phyloP scores from a whole-genome alignment of 2,797 vertebrate species.

The Falco rusticolus region DNA sequence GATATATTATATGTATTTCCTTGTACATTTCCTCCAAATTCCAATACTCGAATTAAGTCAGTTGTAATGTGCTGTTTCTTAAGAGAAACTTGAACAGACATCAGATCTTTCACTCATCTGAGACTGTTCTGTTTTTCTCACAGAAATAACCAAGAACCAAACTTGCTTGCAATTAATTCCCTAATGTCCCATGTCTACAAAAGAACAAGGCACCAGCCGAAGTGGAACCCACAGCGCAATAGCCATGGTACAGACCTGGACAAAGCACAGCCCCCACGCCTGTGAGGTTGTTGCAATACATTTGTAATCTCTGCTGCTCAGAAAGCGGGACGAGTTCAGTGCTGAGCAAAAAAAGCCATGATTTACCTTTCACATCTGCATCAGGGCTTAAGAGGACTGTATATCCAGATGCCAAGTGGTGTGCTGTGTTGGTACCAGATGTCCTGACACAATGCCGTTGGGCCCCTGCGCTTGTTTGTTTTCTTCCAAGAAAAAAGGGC shows the following conservation, averaged over 20 bases:
- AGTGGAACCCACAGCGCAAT: fast-evolving
- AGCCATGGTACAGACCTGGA: fast-evolving
- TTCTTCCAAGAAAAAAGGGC: neutral
- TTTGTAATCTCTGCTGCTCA: neutral
- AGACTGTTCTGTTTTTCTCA: neutral
- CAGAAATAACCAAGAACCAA: neutral
- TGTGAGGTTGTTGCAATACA: neutral
- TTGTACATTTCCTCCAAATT: constrained; percentile 16
- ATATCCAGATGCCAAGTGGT: too few species aligned
- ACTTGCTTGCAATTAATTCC: neutral
- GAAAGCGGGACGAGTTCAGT: neutral
- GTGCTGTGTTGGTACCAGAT: neutral
- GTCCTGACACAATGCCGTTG: neutral
- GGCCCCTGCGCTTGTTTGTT: neutral
- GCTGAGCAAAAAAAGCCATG: neutral
- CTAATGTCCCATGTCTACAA: neutral
- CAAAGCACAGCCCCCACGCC: neutral
- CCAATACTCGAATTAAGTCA: neutral
- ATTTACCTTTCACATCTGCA: neutral
- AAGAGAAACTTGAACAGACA: constrained; percentile 9
- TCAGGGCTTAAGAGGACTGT: neutral
- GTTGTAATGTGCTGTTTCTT: neutral
- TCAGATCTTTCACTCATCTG: neutral
- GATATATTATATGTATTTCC: constrained; percentile 11
- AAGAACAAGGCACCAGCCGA: neutral